Evolutionary conservation across 2,888 invertebrate genomes (phyloP), one percentile per base, ranked within the genome.

Genomic region (Epistrophe eligans): DNA sequence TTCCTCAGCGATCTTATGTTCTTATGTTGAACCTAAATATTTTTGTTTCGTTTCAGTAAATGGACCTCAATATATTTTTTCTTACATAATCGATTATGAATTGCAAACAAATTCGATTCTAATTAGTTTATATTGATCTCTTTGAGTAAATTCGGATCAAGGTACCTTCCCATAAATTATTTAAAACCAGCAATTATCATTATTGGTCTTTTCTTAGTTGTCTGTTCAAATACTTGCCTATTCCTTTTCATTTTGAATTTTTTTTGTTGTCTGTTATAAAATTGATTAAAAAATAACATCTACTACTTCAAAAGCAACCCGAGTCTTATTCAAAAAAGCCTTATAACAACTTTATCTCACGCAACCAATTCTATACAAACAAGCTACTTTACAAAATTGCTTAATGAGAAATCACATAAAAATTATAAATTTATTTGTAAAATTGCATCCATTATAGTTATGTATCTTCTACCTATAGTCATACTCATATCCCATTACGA

Each of bases 391-490:
- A 45, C 28, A 28, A 64, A 64, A 64, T 64, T 32, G 45, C 17
- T 45, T 45, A 45, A 64, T 64, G 64, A 28, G 45, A 43, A 45
- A n/a, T 64, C 24, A 24, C 24, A 64, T 64, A 64, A 28, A 64
- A 64, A 64, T 64, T 64, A 64, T 28, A 64, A 64, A 64, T 64
- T 64, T 45, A 64, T 64, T 64, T 64, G n/a, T 28, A 45, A 64
- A 64, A 64, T 64, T 64, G 64, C 64, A 64, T 45, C 28, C 11
- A 64, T 64, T 60, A 40, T 48, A 32, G 15, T 5, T 3, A 5
- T n/a, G 9, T 13, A 57, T 57, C 19, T 24, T 24, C 11, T 24
- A n/a, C 28, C 32, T 11, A 57, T 57, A 38, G n/a, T n/a, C 24
- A 24, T 24, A 24, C 24, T 35, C 24, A 40, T 62, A 19, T 45